phyloP scores from a whole-genome alignment of 2,797 vertebrate genomes.

The Pelochelys cantorii region DNA sequence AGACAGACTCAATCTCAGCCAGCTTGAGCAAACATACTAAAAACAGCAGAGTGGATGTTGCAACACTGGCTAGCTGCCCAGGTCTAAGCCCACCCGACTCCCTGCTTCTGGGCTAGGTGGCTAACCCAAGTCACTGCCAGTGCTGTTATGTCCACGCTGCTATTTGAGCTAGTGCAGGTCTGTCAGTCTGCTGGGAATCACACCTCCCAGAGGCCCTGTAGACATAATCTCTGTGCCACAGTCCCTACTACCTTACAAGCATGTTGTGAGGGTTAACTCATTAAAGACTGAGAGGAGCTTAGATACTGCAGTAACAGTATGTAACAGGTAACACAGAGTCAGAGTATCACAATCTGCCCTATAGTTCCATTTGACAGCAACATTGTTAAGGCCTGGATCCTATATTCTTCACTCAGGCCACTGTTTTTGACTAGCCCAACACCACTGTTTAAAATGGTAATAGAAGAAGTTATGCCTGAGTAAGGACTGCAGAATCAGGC shows the following conservation, averaged over 20 bases:
- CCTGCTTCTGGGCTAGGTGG: no score
- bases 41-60: not conserved
- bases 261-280: no score
- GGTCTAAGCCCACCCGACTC: not conserved
- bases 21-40: not conserved
- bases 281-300: no score
- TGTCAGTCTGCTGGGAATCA: no score
- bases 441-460: no score
- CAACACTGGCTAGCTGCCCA: no score
- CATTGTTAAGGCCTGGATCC: not conserved
- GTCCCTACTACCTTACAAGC: no score
- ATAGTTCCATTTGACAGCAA: not conserved
- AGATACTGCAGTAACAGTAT: not conserved
- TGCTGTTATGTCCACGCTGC: no score
- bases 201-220: no score
- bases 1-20: not conserved
- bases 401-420: constrained; percentile 31
- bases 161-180: no score
- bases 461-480: constrained; percentile 1
- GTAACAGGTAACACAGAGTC: not conserved
- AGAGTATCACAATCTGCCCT: constrained; percentile 31
- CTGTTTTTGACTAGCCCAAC: constrained; percentile 29
- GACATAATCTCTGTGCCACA: no score
- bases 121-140: not conserved
- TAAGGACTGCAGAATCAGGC: constrained; percentile 35